A percentile compares a stretch with the other conserved stretches of the same genome.
Conservation (phyloP, 2,113 vertebrate genomes). For the Hemibagrus wyckioides region DNA sequence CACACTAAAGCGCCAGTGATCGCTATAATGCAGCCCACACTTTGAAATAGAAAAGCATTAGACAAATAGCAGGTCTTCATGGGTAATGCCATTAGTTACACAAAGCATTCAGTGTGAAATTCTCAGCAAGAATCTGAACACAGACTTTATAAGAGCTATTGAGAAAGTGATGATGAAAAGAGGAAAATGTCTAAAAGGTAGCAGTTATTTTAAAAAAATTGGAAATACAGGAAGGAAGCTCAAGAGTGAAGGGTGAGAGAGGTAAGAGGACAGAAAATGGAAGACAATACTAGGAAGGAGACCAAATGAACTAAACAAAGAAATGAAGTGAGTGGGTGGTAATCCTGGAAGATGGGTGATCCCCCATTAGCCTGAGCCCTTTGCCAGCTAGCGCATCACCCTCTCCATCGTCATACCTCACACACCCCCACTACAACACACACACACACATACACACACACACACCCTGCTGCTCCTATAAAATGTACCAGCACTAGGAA, state of each 20-base stretch:
- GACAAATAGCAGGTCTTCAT: constrained; percentile 31
- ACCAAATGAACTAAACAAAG: constrained; percentile 31
- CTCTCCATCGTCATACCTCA: background rate
- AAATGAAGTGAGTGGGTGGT: constrained; percentile 24
- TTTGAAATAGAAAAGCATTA: constrained; percentile 36
- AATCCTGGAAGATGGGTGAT: constrained; percentile 21
- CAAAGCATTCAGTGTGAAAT: constrained; percentile 26
- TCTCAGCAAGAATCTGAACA: constrained; percentile 16
- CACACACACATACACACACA: background rate
- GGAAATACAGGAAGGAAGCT: constrained; percentile 51
- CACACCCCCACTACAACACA: constrained; percentile 6
- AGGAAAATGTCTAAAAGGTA: constrained; percentile 12
- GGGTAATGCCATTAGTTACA: constrained; percentile 23
- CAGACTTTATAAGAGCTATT: constrained; percentile 57
- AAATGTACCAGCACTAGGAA: background rate
- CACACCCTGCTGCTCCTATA: background rate
- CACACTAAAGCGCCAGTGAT: constrained; percentile 35
- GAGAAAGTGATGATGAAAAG: background rate
- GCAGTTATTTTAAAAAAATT: background rate
- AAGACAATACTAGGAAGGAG: constrained; percentile 42
- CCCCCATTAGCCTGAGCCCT: constrained; percentile 9
- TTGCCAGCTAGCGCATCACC: constrained; percentile 21
- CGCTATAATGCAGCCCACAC: constrained; percentile 24
- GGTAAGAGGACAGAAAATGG: constrained; percentile 47
- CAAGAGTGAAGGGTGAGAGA: constrained; percentile 41